phyloP scores from a whole-genome alignment of 2,113 vertebrate species.

The Anoura caudifer region DNA sequence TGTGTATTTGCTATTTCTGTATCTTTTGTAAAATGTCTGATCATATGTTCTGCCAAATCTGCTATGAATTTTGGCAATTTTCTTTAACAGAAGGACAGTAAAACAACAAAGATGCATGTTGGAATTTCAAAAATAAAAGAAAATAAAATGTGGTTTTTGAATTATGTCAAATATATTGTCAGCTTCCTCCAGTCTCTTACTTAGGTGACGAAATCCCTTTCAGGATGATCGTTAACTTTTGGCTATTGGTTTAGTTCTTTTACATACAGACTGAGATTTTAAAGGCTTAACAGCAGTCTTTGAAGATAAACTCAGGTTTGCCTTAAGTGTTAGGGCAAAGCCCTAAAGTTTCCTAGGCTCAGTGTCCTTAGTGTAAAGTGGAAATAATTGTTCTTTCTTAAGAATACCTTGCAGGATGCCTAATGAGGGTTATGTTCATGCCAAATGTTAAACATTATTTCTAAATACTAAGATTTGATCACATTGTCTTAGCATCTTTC shows the following conservation, averaged over 20 bases:
- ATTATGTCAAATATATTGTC: neutral
- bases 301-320: constrained; percentile 36
- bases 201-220: neutral
- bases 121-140: no score
- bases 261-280: neutral
- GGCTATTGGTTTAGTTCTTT: constrained; percentile 17
- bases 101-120: no score
- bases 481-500: neutral
- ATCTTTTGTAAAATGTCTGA: no score
- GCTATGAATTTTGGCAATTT: no score
- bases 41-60: no score
- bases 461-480: constrained; percentile 25
- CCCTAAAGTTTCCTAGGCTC: neutral
- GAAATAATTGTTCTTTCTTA: neutral
- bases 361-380: constrained; percentile 18
- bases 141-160: neutral
- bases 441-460: constrained; percentile 5
- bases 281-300: neutral
- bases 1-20: no score
- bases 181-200: constrained; percentile 30
- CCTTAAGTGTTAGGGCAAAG: constrained; percentile 2
- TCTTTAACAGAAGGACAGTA: no score
- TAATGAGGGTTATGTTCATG: constrained; percentile 4
- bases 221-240: constrained; percentile 18
- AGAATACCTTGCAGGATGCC: neutral